Evolutionary conservation across 1,140 invertebrate species (phyloP), one percentile per base, ranked within the genome.

Genomic region (Spodoptera frugiperda): DNA sequence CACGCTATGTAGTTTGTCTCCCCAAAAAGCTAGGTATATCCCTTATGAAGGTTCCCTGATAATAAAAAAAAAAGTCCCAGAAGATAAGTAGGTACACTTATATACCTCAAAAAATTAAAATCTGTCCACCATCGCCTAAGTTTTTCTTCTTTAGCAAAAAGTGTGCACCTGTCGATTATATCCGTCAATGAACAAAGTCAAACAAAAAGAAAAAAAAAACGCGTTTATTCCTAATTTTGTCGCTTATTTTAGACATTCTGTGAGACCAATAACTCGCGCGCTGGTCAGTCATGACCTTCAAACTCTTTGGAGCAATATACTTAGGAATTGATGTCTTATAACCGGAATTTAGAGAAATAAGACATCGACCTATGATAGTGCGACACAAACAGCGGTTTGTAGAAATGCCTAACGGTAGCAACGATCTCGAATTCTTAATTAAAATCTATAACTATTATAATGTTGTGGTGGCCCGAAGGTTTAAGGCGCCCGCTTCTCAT

Each of bases 301-400:
- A 19, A 63, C 59, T 39, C 15, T 46, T 65, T 65, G 6, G 14
- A 17, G 30, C 12, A n/a, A 39, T 5, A n/a, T 39, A 33, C 10
- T n/a, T 3, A 33, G 1, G 6, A 15, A 39, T 39, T 6, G 5
- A 9, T 39, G 8, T 3, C 12, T 33, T 25, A 59, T 15, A 59
- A 59, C 55, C 55, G 25, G 55, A 33, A 30, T 59, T 59, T 59
- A 30, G 6, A 51, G 15, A 59, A 30, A 59, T n/a, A n/a, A 59
- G 55, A 33, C 14, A 30, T 25, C 25, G 55, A 33, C 12, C 17
- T 54, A 11, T 54, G 17, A n/a, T n/a, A n/a, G 9, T 54, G 21
- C 53, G 17, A 21, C 17, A 12, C 3, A 54, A 21, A 9, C 9
- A 54, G 14, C 9, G 0, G 3, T 4, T 11, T 11, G 9, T 21